These are phyloP conservation scores for Ophiothrix spiculata DNA, from an alignment of 35 echinoderm and acorn worm species.

Conservation along the genomic window DNA sequence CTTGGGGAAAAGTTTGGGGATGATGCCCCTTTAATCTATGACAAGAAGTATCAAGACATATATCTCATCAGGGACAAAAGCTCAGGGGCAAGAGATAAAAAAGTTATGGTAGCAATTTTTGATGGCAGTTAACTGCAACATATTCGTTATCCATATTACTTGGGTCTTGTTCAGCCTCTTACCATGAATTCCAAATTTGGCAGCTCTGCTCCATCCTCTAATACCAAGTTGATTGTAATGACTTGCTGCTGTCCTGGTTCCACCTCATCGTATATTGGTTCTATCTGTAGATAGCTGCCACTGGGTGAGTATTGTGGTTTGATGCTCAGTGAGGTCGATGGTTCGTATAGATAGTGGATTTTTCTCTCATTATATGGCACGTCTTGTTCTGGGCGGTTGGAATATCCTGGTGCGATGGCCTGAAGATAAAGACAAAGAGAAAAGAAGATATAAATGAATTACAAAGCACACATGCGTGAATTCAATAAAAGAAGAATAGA, in stretches of 20 bases:
- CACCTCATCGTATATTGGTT: constrained; percentile 11
- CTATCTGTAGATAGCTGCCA: constrained; percentile 38
- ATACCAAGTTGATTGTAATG: constrained; percentile 22
- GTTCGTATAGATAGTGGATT: constrained; percentile 9
- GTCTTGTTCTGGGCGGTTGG: neutral
- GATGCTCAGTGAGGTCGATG: constrained; percentile 2
- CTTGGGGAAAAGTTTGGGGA: no score
- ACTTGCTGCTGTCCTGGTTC: constrained; percentile 3
- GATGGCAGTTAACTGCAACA: neutral
- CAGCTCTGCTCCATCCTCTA: neutral
- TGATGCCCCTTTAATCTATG: no score
- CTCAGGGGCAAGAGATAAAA: no score
- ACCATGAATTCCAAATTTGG: constrained; percentile 31
- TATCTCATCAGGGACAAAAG: no score
- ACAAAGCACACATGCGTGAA: no score
- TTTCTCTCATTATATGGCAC: neutral
- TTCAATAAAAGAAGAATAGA: no score
- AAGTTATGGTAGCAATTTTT: neutral
- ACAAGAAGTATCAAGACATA: no score
- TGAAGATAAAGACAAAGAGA: no score
- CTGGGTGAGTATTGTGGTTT: constrained; percentile 49
- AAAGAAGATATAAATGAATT: no score
- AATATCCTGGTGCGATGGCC: constrained; percentile 29
- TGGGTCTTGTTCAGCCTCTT: neutral
- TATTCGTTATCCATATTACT: no score